Base-by-base conservation (phyloP, 1,140 invertebrate genomes). In the Drosophila parabipectinata region DNA sequence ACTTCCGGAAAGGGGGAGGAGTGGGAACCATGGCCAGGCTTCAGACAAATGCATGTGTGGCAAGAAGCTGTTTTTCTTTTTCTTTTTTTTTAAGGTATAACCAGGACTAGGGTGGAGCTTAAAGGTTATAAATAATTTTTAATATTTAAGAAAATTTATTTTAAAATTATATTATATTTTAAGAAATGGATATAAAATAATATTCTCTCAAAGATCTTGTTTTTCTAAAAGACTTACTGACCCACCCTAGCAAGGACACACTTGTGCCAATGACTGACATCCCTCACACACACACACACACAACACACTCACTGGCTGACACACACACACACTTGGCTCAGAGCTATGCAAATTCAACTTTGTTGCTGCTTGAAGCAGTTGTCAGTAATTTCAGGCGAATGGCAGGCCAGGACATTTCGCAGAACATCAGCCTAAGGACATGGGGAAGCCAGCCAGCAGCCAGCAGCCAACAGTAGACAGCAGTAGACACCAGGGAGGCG, bases 221-320 rank as follows among this genome's bases (percentile, higher is more conserved):
- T 3, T 15, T 9, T 45, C 3, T 41, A 41, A 7, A 18, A 1
- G 15, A 18, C 14, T 15, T 44, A 44, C 34, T 75, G 80, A 72
- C 47, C 41, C 30, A 39, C 80, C 79, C 64, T 72, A 14, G 52
- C 75, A 66, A 34, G 75, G 1, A 24, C 53, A 64, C 81, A 82
- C 75, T 83, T 83, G 79, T 83, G 79, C 75, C 79, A 83, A 79
- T 83, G 79, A 83, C 79, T 83, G 79, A 79, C 79, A 75, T 60
- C 63, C 56, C 52, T 41, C 12, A 4, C 54, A 63, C 45, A 60
- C 24, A 51, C 32, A 72, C 52, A 73, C 34, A 34, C 15, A 56
- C n/a, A 39, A 26, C 28, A 39, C 45, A 63, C 51, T 59, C 24
- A 51, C 32, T 67, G 45, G 67, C 34, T 41, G 32, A 34, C 15